These are phyloP conservation scores for Troides oblongomaculatus DNA, from an alignment of 2,888 invertebrate species.

Conservation along the genomic window DNA sequence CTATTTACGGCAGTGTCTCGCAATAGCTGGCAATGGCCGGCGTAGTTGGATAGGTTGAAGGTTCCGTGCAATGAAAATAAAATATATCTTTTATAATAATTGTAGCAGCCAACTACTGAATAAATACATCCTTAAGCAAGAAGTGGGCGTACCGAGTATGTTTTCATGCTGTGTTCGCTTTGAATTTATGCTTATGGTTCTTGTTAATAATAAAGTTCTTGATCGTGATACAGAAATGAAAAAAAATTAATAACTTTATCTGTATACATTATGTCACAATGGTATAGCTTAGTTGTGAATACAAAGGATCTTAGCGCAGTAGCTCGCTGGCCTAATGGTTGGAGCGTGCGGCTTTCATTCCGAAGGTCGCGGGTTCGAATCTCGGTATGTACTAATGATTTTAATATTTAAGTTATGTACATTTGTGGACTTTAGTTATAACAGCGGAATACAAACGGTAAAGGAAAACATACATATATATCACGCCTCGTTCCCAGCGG, in stretches of 20 bases:
- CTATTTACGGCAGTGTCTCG: constrained; percentile 27
- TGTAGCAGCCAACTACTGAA: constrained; percentile 31
- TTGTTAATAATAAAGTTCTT: constrained; percentile 24
- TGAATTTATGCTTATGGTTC: constrained; percentile 26
- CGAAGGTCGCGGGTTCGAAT: no score
- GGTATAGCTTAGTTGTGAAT: background rate
- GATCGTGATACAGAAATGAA: constrained; percentile 1
- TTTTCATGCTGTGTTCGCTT: constrained; percentile 28
- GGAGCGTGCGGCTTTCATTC: no score
- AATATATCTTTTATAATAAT: constrained; percentile 31
- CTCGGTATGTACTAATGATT: no score
- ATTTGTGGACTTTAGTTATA: no score
- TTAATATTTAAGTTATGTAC: no score
- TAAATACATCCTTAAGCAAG: constrained; percentile 29
- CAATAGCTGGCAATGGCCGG: constrained; percentile 26
- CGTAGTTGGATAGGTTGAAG: constrained; percentile 22
- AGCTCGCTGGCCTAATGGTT: no score
- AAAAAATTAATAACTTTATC: background rate
- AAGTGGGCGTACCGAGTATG: constrained; percentile 27
- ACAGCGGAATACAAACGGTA: no score
- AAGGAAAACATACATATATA: no score
- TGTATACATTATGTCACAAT: background rate
- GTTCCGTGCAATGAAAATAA: constrained; percentile 30
- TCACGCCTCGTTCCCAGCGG: no score
- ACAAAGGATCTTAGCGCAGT: no score